Conservation (phyloP, 2,797 vertebrate species). For the Hydrocynus forskahlii region DNA sequence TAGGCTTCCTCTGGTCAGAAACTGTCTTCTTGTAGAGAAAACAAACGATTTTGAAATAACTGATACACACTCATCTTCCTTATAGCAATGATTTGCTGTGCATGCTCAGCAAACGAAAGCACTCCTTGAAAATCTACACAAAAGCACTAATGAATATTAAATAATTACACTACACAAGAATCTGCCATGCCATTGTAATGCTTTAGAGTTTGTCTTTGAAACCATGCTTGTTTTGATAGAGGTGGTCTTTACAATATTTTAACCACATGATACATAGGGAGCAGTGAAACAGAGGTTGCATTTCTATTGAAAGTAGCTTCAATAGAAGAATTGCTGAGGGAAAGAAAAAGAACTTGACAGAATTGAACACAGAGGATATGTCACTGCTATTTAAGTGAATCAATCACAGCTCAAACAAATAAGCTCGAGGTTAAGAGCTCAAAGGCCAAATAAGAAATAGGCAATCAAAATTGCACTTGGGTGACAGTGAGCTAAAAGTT, state of each 20-base stretch:
- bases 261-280: not conserved
- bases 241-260: not conserved
- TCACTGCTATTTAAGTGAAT: not conserved
- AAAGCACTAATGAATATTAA: not conserved
- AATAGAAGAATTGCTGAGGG: not conserved
- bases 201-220: not conserved
- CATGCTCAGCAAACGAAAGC: constrained; percentile 5
- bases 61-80: not conserved
- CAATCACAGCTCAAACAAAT: not conserved
- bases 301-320: not conserved
- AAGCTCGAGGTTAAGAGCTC: not conserved
- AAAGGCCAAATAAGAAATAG: not conserved
- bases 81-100: not conserved
- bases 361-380: not conserved
- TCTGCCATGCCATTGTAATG: not conserved
- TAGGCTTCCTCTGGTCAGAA: not conserved
- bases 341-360: not conserved
- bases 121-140: not conserved
- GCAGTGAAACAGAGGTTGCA: not conserved
- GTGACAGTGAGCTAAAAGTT: not conserved
- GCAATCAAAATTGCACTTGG: not conserved
- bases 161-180: not conserved
- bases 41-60: not conserved
- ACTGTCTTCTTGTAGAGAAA: not conserved
- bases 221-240: not conserved